Conservation (phyloP, 2,797 vertebrate genomes). For the Phalanger gymnotis region DNA sequence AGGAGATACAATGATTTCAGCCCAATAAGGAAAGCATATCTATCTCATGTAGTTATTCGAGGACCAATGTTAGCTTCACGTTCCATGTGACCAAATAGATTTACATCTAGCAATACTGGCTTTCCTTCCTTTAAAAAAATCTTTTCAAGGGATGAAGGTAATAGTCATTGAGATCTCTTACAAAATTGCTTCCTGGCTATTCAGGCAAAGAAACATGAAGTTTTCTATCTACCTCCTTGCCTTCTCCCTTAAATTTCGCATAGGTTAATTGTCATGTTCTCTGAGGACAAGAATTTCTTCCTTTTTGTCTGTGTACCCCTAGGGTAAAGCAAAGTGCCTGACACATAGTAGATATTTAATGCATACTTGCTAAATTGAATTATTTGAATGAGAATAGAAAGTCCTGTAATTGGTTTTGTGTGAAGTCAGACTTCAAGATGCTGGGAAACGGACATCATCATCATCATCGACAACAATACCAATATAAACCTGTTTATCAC, state of each 20-base stretch:
- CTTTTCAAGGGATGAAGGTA: not conserved
- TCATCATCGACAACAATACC: not conserved
- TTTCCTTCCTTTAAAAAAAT: not conserved
- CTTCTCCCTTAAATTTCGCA: not conserved
- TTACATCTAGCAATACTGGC: too few relatives aligned
- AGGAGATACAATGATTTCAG: conserved; percentile 39
- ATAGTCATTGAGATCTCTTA: not conserved
- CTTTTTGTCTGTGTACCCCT: not conserved
- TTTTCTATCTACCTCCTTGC: not conserved
- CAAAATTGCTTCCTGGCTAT: not conserved
- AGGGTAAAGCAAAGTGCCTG: not conserved
- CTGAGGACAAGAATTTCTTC: not conserved
- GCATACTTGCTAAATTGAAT: not conserved
- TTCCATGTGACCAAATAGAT: not conserved
- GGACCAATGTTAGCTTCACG: conserved; percentile 60
- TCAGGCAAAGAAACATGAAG: not conserved
- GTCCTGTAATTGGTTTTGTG: not conserved
- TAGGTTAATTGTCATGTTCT: not conserved
- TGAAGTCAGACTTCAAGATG: not conserved
- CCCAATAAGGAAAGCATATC: conserved; percentile 32
- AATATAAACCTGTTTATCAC: not conserved
- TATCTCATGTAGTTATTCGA: conserved; percentile 56
- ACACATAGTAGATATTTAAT: not conserved
- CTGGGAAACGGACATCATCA: not conserved
- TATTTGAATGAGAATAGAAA: not conserved